Base-by-base conservation (phyloP, 92 coral and sea anemone genomes). In the Porites evermanni region DNA sequence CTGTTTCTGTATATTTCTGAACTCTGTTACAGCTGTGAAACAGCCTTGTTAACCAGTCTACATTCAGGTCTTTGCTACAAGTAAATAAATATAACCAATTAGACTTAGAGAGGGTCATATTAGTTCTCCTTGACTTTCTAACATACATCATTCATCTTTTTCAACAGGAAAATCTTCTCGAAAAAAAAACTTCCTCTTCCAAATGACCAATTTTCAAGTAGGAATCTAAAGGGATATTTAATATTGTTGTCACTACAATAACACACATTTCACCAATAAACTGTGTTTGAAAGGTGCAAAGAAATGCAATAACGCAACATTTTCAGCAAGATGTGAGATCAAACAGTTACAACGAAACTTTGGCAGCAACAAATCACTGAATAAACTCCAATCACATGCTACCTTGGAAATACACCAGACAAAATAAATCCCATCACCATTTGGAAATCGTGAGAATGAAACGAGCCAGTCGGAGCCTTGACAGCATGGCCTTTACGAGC, bases 371-470 rank as follows among this genome's bases (percentile, higher is more conserved):
- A 53, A 8, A 8, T 12, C 1, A 54, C 60, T 56, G 61, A 56
- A 8, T 2, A 56, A 56, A 54, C 16, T 11, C 13, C 16, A 56
- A 12, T 56, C 12, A 9, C 16, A 56, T 12, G 0, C 75, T 84
- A 96, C 99, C 95, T 89, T 21, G 98, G 99, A 19, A 91, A 79
- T 12, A 89, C 83, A 66, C 98, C 99, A 80, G 93, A 91, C 70
- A 95, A 89, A 70, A 96, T 93, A 73, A 96, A 95, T 38, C 94
- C 91, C 92, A 94, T 93, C 12, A 96, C 87, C 64, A 95, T 93
- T 79, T 95, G 99, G 82, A 95, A 96, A 82, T 96, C 94, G 82
- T 95, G 93, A 5, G 99, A 96, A 75, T 96, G 99, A 83, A 96
- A 96, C 2, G 99, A 93, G 13, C 97, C 97, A 54, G 92, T 91